Percentiles rank a stretch among this genome's conserved stretches.
phyloP scores from a whole-genome alignment of 1,140 invertebrate genomes.

The Bombus sibiricus region DNA sequence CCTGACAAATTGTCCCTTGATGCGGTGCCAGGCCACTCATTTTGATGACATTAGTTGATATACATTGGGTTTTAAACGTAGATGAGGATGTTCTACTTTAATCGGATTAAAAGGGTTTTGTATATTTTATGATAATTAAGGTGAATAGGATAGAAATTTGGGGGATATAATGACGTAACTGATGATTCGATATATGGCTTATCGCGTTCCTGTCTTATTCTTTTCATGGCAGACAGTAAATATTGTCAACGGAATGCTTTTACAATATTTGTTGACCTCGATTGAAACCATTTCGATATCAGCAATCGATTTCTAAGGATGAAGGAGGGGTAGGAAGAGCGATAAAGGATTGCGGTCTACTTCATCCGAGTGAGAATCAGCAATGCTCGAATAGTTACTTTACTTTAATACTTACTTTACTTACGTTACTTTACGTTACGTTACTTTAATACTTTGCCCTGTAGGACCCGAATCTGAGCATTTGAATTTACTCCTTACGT shows the following conservation, averaged over 20 bases:
- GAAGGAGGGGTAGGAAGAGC: neutral
- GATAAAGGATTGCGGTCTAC: neutral
- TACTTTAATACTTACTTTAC: too few relatives aligned
- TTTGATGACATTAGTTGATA: neutral
- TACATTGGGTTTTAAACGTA: neutral
- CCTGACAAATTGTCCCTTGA: slow-evolving; percentile 72
- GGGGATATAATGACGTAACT: too few relatives aligned
- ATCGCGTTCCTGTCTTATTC: too few relatives aligned
- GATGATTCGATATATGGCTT: neutral
- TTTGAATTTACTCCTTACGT: neutral
- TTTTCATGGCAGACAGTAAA: too few relatives aligned
- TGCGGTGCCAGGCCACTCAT: slow-evolving; percentile 29
- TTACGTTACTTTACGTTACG: too few relatives aligned
- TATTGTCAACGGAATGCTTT: neutral
- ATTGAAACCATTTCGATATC: neutral
- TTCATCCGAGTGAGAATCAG: neutral
- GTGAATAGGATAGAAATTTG: too few relatives aligned
- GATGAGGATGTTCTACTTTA: neutral
- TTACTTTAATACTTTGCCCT: slow-evolving; percentile 20
- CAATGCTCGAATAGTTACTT: neutral
- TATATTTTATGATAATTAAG: too few relatives aligned
- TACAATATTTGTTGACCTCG: neutral
- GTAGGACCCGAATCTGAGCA: too few relatives aligned
- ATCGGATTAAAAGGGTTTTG: too few relatives aligned
- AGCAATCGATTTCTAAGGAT: neutral